Percentiles rank a stretch among this genome's conserved stretches.
These are phyloP conservation scores for Zosterops pallidus DNA, from an alignment of 2,113 vertebrate genomes.

Conservation along the genomic window DNA sequence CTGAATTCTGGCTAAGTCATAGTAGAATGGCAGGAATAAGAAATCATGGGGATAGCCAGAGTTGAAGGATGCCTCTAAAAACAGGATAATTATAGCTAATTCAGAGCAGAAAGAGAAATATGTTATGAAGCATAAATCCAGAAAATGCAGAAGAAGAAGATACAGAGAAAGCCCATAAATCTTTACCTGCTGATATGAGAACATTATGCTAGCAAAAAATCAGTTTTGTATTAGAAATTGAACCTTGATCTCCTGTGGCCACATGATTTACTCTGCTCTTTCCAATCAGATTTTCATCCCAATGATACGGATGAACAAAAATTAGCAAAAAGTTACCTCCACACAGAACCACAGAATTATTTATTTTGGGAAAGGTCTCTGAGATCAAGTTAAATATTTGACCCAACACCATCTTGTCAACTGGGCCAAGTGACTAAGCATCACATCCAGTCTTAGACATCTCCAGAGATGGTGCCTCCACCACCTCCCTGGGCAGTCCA, in stretches of 20 bases:
- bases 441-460: not conserved
- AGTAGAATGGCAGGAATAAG: not conserved
- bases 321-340: not conserved
- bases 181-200: not conserved
- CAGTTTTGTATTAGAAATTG: not conserved
- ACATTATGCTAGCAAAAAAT: not conserved
- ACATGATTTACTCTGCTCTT: not conserved
- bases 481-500: fast-evolving
- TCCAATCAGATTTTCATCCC: not conserved
- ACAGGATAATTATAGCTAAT: not conserved
- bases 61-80: not conserved
- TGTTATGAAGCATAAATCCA: not conserved
- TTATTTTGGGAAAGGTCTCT: not conserved
- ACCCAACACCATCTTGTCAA: not conserved
- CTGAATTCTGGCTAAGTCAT: not conserved
- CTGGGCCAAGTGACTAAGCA: not conserved
- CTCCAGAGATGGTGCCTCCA: not conserved
- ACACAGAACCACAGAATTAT: not conserved
- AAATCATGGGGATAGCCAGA: not conserved
- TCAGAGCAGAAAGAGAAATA: not conserved
- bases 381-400: not conserved
- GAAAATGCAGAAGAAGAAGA: not conserved
- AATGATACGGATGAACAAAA: not conserved
- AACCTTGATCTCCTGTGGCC: not conserved
- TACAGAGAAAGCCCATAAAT: not conserved